Conservation (phyloP, 1,140 invertebrate genomes). For the Pogonognathellus flavescens region DNA sequence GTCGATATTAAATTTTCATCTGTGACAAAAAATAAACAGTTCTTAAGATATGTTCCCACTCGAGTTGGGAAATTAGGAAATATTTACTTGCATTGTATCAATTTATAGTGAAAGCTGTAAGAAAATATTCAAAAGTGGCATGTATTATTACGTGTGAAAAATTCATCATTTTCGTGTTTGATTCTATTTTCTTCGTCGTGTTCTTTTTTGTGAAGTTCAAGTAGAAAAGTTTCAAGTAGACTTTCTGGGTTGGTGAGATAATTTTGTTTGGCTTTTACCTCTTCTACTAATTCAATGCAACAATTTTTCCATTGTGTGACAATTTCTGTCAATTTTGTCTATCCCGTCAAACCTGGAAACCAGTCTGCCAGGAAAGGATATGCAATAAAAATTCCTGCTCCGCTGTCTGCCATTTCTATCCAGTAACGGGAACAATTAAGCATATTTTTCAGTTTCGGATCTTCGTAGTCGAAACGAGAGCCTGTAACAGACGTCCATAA, state of each 20-base stretch:
- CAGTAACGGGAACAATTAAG: neutral
- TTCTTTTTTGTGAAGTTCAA: neutral
- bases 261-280: neutral
- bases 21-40: too few species aligned
- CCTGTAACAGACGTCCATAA: neutral
- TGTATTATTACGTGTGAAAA: too few species aligned
- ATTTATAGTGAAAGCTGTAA: too few species aligned
- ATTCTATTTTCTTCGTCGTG: too few species aligned
- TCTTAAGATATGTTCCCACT: too few species aligned
- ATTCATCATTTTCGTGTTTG: too few species aligned
- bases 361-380: constrained; percentile 3
- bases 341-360: too few species aligned
- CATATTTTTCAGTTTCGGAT: neutral
- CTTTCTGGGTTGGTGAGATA: neutral
- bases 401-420: neutral
- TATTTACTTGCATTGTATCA: too few species aligned
- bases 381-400: neutral
- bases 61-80: too few species aligned
- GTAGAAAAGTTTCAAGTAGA: neutral
- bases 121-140: too few species aligned
- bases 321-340: neutral
- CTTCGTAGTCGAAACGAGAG: neutral
- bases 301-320: neutral
- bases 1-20: too few species aligned
- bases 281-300: neutral